These are phyloP conservation scores for Morelia viridis DNA, from an alignment of 2,797 vertebrate genomes.

Conservation along the genomic window DNA sequence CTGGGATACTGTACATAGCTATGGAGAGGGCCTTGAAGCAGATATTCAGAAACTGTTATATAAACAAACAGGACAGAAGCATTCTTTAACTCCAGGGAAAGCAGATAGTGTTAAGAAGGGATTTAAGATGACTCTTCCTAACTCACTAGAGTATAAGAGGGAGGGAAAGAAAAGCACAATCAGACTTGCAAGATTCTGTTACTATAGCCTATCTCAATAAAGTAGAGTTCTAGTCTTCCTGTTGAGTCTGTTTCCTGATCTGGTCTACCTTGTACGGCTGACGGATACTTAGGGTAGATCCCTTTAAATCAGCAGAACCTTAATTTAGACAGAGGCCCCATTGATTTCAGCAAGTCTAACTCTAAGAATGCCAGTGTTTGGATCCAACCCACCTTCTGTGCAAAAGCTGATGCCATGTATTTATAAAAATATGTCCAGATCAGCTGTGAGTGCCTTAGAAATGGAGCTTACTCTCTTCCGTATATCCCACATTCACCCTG, in stretches of 20 bases:
- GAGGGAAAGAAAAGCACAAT: background rate
- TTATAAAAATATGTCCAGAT: background rate
- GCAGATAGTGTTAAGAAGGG: background rate
- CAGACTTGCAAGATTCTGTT: background rate
- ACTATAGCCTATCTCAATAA: background rate
- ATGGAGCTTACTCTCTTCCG: background rate
- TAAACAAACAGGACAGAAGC: background rate
- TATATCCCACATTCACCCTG: background rate
- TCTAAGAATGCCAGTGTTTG: background rate
- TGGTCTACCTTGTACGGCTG: background rate
- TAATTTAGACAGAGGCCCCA: background rate
- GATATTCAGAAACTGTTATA: background rate
- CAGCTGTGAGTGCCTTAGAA: background rate
- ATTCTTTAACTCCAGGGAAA: background rate
- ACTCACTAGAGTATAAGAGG: background rate
- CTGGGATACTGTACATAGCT: background rate
- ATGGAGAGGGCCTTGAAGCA: background rate
- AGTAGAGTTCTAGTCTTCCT: background rate
- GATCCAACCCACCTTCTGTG: background rate
- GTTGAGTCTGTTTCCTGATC: background rate
- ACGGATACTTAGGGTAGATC: background rate
- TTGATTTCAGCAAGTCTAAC: background rate
- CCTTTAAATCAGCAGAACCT: background rate
- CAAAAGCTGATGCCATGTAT: background rate
- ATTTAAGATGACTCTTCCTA: background rate